A percentile compares a stretch with the other conserved stretches of the same genome.
phyloP scores from a whole-genome alignment of 2,888 invertebrate genomes.

The Sarcophaga carnaria region DNA sequence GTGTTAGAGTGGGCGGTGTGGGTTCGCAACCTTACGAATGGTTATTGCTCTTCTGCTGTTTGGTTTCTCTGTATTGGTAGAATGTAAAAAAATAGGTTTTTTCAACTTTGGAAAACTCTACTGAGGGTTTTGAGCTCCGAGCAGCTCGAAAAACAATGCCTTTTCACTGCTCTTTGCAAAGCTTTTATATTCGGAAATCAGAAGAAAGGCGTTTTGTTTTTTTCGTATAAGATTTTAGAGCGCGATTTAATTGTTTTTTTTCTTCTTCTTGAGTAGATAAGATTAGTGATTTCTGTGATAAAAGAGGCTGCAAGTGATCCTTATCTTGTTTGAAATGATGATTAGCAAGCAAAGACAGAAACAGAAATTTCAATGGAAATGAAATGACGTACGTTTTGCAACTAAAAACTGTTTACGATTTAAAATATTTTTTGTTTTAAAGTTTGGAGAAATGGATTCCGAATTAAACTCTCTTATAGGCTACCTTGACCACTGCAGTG shows the following conservation, averaged over 20 bases:
- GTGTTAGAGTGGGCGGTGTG: constrained; percentile 80
- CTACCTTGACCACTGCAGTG: too few relatives aligned
- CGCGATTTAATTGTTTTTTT: constrained; percentile 38
- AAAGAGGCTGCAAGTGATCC: constrained; percentile 68
- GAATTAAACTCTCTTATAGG: too few relatives aligned
- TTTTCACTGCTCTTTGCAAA: constrained; percentile 12
- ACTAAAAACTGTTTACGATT: too few relatives aligned
- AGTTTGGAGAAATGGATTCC: too few relatives aligned
- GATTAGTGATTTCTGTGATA: constrained; percentile 30
- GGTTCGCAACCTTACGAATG: constrained; percentile 93
- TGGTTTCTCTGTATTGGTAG: constrained; percentile 21
- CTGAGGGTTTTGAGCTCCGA: constrained; percentile 67
- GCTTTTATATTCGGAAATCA: constrained; percentile 40
- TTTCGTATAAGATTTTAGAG: constrained; percentile 10
- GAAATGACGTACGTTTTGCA: neutral
- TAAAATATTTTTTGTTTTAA: too few relatives aligned
- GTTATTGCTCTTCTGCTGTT: constrained; percentile 86
- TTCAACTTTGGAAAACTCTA: constrained; percentile 55
- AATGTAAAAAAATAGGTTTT: constrained; percentile 38
- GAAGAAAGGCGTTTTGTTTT: constrained; percentile 1
- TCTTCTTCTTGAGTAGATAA: constrained; percentile 42
- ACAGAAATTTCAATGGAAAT: too few relatives aligned
- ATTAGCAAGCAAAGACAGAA: too few relatives aligned
- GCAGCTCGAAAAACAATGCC: constrained; percentile 71
- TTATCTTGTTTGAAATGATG: constrained; percentile 43